Conservation (phyloP, 2,888 invertebrate species). For the Dicyrtoma fusca region DNA sequence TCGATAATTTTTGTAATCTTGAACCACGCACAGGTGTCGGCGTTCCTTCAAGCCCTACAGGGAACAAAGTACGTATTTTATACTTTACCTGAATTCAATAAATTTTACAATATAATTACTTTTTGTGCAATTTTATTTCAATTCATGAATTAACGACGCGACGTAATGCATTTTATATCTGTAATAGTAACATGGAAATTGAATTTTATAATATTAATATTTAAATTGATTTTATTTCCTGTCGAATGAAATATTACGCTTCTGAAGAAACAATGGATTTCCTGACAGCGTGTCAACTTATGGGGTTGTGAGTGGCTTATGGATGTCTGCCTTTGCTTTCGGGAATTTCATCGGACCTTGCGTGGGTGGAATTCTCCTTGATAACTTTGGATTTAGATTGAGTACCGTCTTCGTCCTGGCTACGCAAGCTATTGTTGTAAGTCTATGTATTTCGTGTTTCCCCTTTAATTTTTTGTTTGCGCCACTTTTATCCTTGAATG, state of each 20-base stretch:
- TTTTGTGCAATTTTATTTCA: too few relatives aligned
- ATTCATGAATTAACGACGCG: too few relatives aligned
- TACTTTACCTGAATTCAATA: too few relatives aligned
- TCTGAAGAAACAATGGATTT: slow-evolving; percentile 73
- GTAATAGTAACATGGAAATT: too few relatives aligned
- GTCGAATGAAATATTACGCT: slow-evolving; percentile 31
- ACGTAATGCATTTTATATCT: too few relatives aligned
- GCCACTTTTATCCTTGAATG: too few relatives aligned
- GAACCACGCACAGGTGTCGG: too few relatives aligned
- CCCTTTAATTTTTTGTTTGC: too few relatives aligned
- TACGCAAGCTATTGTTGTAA: slow-evolving; percentile 66
- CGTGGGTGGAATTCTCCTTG: slow-evolving; percentile 57
- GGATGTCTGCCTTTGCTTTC: slow-evolving; percentile 78
- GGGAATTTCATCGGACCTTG: slow-evolving; percentile 48
- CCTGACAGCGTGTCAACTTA: slow-evolving; percentile 85
- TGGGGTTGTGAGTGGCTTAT: slow-evolving; percentile 84
- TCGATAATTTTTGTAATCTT: too few relatives aligned
- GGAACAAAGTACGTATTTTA: slow-evolving; percentile 83
- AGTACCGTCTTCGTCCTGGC: slow-evolving; percentile 73
- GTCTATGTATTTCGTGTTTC: too few relatives aligned
- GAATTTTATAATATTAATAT: background rate
- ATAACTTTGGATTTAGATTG: slow-evolving; percentile 64
- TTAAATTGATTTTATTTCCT: background rate
- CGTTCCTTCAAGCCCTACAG: slow-evolving; percentile 80
- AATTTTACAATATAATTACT: too few relatives aligned